These are phyloP conservation scores for Diaperis boleti DNA, from an alignment of 2,888 invertebrate species.

Conservation along the genomic window DNA sequence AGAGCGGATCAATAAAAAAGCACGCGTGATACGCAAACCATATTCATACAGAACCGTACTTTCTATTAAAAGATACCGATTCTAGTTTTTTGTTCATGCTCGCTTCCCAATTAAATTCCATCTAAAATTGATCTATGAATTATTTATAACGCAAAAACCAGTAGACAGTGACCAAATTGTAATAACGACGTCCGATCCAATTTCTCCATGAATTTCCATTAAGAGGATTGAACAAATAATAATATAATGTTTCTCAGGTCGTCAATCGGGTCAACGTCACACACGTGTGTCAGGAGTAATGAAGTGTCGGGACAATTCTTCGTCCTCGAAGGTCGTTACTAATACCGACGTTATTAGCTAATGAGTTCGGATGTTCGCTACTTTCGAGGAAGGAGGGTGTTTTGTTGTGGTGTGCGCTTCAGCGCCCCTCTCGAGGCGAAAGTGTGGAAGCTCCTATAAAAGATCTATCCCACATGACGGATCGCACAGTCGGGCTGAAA, in stretches of 20 bases:
- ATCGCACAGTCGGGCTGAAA: constrained; percentile 60
- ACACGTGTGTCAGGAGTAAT: no score
- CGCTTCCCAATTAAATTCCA: constrained; percentile 1
- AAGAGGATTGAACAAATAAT: background rate
- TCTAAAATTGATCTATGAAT: constrained; percentile 20
- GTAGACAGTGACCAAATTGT: constrained; percentile 29
- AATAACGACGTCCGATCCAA: constrained; percentile 6
- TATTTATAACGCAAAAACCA: constrained; percentile 19
- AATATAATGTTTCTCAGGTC: background rate
- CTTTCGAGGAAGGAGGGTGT: constrained; percentile 58
- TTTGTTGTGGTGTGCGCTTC: constrained; percentile 58
- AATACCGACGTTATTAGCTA: constrained; percentile 47
- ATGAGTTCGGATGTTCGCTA: constrained; percentile 52
- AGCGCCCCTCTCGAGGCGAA: constrained; percentile 57
- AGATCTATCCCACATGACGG: constrained; percentile 50
- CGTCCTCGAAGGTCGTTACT: background rate
- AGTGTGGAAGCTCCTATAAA: constrained; percentile 62
- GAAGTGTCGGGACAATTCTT: constrained; percentile 59
- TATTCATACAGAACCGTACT: no score
- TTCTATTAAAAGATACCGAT: no score
- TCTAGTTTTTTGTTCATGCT: constrained; percentile 8
- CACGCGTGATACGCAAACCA: constrained; percentile 63
- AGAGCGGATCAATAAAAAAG: no score
- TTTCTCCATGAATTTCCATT: constrained; percentile 11
- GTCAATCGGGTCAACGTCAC: background rate